Evolutionary conservation across 2,113 vertebrate genomes (phyloP).

Genomic region (Platichthys stellatus): DNA sequence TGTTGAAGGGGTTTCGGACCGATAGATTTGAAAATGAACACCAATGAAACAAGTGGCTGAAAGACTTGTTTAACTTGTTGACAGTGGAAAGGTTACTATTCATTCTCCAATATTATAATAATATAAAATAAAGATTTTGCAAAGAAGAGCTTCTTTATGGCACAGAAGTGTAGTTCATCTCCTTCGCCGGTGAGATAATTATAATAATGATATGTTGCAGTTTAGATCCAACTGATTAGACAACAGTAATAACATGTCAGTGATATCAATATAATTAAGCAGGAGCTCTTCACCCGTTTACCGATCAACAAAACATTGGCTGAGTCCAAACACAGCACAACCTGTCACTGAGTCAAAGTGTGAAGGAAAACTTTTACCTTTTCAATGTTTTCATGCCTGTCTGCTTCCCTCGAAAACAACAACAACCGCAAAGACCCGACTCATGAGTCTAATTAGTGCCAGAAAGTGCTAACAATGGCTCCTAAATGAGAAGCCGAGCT

Average conservation of each 20-base stretch:
- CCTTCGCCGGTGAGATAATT: neutral
- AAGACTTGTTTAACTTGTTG: no score
- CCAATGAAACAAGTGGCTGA: neutral
- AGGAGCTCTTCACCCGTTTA: slow-evolving; percentile 19
- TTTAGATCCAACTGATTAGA: neutral
- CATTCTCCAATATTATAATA: no score
- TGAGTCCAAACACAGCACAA: neutral
- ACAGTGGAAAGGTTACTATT: no score
- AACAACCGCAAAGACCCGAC: slow-evolving; percentile 52
- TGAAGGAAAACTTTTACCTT: slow-evolving; percentile 42
- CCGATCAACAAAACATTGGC: slow-evolving; percentile 2
- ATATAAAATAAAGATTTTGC: neutral
- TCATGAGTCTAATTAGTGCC: slow-evolving; percentile 77
- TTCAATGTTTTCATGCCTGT: slow-evolving; percentile 66
- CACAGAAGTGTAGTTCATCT: neutral
- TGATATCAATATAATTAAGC: slow-evolving; percentile 15
- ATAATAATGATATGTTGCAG: neutral
- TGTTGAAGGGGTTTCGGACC: neutral
- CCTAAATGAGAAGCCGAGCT: slow-evolving; percentile 18
- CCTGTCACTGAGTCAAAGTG: slow-evolving; percentile 27
- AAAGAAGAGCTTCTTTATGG: neutral
- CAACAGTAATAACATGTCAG: neutral
- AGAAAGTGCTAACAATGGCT: slow-evolving; percentile 55
- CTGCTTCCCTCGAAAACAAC: slow-evolving; percentile 67
- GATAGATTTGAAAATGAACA: neutral